Base-by-base conservation (phyloP, 2,888 invertebrate genomes). In the Ochropleura leucogaster region DNA sequence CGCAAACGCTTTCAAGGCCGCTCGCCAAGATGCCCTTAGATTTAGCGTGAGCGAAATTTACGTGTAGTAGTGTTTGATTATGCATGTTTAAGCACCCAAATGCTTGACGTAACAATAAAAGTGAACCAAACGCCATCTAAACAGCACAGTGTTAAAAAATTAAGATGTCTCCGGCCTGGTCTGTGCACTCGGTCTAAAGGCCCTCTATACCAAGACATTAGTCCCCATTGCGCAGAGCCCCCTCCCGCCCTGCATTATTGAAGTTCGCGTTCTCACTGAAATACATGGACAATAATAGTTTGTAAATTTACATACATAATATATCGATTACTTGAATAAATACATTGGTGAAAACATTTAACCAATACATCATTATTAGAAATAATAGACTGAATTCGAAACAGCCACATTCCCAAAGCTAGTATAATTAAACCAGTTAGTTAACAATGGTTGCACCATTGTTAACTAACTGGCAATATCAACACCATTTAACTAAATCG, bases 171-270 rank as follows among this genome's bases (percentile, higher is more conserved):
- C 42, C 18, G 42, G 51, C 20, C 30, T 14, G 51, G 47, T 59
- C 20, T 62, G 62, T 47, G 44, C 53, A 40, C 66, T 80, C 71
- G n/a, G 42, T 68, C 55, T 16, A 20, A 51, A 69, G 60, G 75
- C 64, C 57, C 69, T 79, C 59, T 53, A 68, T 46, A 59, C 40
- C 4, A 42, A n/a, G 42, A 84, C 84, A 80, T 82, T 82, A 72
- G 72, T 82, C 80, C 80, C 75, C 80, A 82, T 84, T 84, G 64
- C 57, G 40, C 44, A 46, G 57, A 60, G 60, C 55, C 30, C 51
- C 59, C 30, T 2, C 30, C 30, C 30, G 1, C 3, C 30, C 30
- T 3, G 20, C 59, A 44, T 49, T 68, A 84, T 75, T 84, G 69
- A 75, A 69, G 67, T 59, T 68, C 51, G 14, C 60, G 69, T 51